Percentiles rank a stretch among this genome's conserved stretches.
Evolutionary conservation across 1,140 invertebrate genomes (phyloP).

Genomic region (Mamestra configurata): DNA sequence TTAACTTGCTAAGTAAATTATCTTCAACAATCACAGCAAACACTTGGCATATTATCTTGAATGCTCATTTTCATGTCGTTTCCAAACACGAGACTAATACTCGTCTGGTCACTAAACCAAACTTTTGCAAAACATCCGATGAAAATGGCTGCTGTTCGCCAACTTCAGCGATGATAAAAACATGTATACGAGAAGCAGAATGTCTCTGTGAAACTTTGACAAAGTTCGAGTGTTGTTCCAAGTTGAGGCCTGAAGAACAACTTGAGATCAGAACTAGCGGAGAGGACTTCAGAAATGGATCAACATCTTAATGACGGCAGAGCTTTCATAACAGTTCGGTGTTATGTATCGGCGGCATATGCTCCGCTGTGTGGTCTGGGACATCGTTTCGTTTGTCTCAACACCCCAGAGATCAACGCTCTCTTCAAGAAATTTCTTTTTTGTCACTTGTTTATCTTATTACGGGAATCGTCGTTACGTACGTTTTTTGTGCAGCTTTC

Average conservation of each 20-base stretch:
- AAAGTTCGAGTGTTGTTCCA: conserved; percentile 41
- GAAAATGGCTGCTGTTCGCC: conserved; percentile 30
- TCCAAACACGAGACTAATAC: neutral
- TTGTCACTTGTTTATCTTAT: conserved; percentile 49
- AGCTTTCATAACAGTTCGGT: neutral
- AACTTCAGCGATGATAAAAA: conserved; percentile 35
- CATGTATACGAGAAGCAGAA: conserved; percentile 33
- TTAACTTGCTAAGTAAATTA: neutral
- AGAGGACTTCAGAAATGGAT: conserved; percentile 28
- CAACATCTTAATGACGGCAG: conserved; percentile 43
- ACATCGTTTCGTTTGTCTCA: neutral
- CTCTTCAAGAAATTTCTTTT: conserved; percentile 30
- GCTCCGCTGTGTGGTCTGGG: neutral
- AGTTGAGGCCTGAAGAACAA: conserved; percentile 32
- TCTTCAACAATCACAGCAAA: neutral
- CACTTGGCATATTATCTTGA: neutral
- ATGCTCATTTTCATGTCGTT: neutral
- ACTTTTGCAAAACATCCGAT: conserved; percentile 35
- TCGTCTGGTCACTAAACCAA: neutral
- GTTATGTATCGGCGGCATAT: neutral
- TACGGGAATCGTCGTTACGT: conserved; percentile 40
- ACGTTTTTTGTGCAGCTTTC: conserved; percentile 35
- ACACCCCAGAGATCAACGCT: conserved; percentile 2
- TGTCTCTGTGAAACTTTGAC: conserved; percentile 24
- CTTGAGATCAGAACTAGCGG: conserved; percentile 20